phyloP scores from a whole-genome alignment of 2,113 vertebrate species.

The Malurus alboscapulatus region DNA sequence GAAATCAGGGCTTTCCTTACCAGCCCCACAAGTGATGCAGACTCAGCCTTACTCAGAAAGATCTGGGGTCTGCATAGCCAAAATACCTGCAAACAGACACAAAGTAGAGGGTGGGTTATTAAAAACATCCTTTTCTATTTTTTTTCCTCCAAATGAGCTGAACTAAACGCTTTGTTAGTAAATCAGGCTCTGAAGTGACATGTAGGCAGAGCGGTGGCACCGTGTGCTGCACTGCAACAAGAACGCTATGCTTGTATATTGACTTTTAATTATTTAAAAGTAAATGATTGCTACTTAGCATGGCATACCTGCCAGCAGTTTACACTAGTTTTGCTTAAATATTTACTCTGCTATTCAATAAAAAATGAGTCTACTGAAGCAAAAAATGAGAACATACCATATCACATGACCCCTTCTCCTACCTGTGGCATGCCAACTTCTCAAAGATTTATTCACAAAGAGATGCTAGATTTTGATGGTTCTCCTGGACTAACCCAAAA shows the following conservation, averaged over 20 bases:
- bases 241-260: conserved; percentile 48
- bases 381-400: conserved; percentile 9
- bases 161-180: neutral
- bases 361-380: conserved; percentile 55
- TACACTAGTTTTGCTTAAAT: conserved; percentile 61
- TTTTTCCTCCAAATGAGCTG: neutral
- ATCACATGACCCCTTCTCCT: neutral
- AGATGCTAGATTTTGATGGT: neutral
- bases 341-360: conserved; percentile 61
- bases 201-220: neutral
- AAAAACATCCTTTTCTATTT: neutral
- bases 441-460: conserved; percentile 34
- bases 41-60: neutral
- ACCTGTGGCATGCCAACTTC: conserved; percentile 41
- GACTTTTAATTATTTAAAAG: conserved; percentile 72
- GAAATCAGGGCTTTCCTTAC: conserved; percentile 10
- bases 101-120: neutral
- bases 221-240: neutral
- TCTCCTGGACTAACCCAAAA: neutral
- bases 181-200: conserved; percentile 40
- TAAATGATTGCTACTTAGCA: conserved; percentile 63
- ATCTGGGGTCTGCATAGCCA: neutral
- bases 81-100: neutral
- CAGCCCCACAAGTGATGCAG: neutral
- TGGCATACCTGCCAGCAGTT: conserved; percentile 63